Base-by-base conservation (phyloP, 2,888 invertebrate genomes). In the Nymphalis polychloros region DNA sequence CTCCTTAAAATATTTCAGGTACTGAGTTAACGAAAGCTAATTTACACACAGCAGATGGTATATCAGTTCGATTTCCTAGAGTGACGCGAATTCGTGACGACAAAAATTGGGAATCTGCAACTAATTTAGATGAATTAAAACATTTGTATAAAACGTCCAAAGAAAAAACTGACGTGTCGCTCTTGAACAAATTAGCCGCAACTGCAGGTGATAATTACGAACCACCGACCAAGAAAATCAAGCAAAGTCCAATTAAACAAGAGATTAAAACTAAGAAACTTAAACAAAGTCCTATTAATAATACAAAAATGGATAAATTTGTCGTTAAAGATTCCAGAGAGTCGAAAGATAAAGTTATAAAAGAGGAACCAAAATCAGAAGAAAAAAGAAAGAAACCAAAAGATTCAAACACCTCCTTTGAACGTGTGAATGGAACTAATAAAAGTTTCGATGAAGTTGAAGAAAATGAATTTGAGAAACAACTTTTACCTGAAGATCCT, bases 61-160 rank as follows among this genome's bases (percentile, higher is more conserved):
- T 99, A 78, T 98, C 98, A 4, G 97, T 98, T 59, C 93, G 98
- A 64, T 98, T 98, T 90, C 98, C 98, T 0, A 94, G 98, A 75
- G 97, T 98, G 0, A 96, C 96, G 0, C 94, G 94, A 75, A 95
- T 98, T 72, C 93, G 98, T 65, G 90, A 94, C 64, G 98, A 99
- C 84, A 99, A 98, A 87, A 91, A 94, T 70, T 97, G 97, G 95
- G 87, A 96, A 76, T 94, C 95, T 0, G 98, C 98, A 0, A 98
- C 98, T 0, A 95, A 94, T 79, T 89, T 98, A 63, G 89, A 94
- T 27, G 96, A 97, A 85, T 87, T 98, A 0, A 94, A 94, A 80
- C 89, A 93, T 31, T 85, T 97, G 2, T 96, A 94, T 82, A 92
- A 94, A 72, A 95, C 94, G 19, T 96, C 96, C 0, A 95, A 96